Evolutionary conservation across 2,888 invertebrate genomes (phyloP).

Genomic region (Protodeltote pygarga): DNA sequence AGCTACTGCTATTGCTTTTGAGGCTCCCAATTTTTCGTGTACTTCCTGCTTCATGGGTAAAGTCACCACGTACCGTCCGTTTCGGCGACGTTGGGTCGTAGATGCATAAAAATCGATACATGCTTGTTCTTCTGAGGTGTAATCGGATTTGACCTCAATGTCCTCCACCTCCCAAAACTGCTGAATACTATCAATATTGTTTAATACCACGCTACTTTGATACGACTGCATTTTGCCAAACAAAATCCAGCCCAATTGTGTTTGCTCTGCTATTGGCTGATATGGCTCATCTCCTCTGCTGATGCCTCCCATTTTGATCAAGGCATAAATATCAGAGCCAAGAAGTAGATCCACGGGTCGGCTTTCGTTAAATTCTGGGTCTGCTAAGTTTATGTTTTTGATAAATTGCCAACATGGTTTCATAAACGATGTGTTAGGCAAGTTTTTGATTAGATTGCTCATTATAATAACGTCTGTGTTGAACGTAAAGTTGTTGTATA

Average conservation of each 20-base stretch:
- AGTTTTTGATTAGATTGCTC: too few relatives aligned
- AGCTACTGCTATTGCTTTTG: not conserved
- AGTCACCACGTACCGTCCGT: not conserved
- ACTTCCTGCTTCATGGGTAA: not conserved
- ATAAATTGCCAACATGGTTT: too few relatives aligned
- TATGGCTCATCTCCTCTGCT: not conserved
- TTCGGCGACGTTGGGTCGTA: too few relatives aligned
- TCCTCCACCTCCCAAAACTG: slow-evolving; percentile 9
- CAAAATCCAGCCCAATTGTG: slow-evolving; percentile 20
- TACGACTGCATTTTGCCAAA: slow-evolving; percentile 6
- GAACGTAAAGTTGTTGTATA: not conserved
- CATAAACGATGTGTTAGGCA: too few relatives aligned
- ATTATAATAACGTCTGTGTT: not conserved
- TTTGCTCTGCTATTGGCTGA: slow-evolving; percentile 16
- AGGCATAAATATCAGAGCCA: too few relatives aligned
- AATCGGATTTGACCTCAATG: too few relatives aligned
- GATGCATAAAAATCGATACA: too few relatives aligned
- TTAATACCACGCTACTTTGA: slow-evolving; percentile 10
- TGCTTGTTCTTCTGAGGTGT: too few relatives aligned
- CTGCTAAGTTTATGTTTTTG: too few relatives aligned
- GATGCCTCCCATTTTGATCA: too few relatives aligned
- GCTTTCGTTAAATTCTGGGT: too few relatives aligned
- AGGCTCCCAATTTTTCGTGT: not conserved
- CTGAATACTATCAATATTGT: slow-evolving; percentile 1
- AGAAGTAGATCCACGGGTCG: too few relatives aligned